Percentiles rank a stretch among this genome's conserved stretches.
phyloP scores from a whole-genome alignment of 2,113 vertebrate genomes.

The Thinocorus orbignyianus region DNA sequence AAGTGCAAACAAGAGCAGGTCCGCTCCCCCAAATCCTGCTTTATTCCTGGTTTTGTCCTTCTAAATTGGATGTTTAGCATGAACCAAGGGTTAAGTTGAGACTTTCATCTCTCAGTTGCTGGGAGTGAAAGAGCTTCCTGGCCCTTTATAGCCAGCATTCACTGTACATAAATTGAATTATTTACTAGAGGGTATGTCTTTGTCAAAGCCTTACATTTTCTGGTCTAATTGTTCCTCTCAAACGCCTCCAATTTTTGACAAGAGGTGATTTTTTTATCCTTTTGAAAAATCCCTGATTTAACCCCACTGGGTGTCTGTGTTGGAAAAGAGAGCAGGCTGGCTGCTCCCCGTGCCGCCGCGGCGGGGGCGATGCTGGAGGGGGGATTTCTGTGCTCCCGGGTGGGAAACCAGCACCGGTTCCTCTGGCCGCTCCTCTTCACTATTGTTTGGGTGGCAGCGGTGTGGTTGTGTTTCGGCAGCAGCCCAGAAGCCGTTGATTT shows the following conservation, averaged over 20 bases:
- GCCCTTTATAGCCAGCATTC: constrained; percentile 44
- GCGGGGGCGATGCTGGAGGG: too few species aligned
- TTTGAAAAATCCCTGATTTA: constrained; percentile 50
- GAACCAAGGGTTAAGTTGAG: not conserved
- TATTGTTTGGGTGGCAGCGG: not conserved
- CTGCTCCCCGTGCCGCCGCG: too few species aligned
- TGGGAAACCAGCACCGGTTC: constrained; percentile 51
- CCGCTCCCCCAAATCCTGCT: not conserved
- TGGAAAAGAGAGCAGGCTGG: constrained; percentile 45
- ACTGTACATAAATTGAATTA: constrained; percentile 49
- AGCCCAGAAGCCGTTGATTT: constrained; percentile 62
- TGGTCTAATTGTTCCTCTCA: constrained; percentile 53
- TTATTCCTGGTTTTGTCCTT: not conserved
- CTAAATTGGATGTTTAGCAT: not conserved
- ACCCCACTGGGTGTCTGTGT: constrained; percentile 64
- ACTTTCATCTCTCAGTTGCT: not conserved
- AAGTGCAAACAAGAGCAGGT: not conserved
- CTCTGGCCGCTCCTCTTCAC: not conserved
- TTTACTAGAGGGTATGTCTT: constrained; percentile 27
- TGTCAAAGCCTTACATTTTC: constrained; percentile 64
- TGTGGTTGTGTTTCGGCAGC: not conserved
- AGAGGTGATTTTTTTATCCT: constrained; percentile 75
- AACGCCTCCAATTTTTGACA: constrained; percentile 65
- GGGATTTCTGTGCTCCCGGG: too few species aligned
- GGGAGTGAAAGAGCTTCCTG: not conserved